Base-by-base conservation (phyloP, 2,888 invertebrate genomes). In the Chrysolina haemoptera region DNA sequence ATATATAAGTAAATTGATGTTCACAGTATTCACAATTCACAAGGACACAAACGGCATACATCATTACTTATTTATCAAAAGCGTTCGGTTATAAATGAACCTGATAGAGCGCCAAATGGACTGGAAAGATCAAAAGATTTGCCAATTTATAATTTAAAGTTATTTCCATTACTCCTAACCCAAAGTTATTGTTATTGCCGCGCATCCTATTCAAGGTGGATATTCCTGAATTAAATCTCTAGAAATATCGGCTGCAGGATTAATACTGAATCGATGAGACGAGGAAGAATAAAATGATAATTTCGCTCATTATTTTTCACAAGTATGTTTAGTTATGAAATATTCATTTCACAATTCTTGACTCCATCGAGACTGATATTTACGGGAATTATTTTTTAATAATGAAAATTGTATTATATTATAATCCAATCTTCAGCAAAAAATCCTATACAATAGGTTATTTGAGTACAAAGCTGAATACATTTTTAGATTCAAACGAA, bases 111-210 rank as follows among this genome's bases (percentile, higher is more conserved):
- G 70, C 73, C 73, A 73, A 65, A 66, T 59, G 62, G 63, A 59
- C 62, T 66, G 70, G 62, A 70, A n/a, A 73, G 69, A 70, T 73
- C 73, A 73, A 73, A 73, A 69, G 70, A 62, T 66, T 73, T 46
- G 62, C 62, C 50, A 63, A 71, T 71, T 67, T 41, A 73, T 70
- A 62, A 70, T 66, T 73, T 18, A 66, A 50, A 62, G 48, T 46
- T 59, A 40, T 41, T 70, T 73, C 62, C 65, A 73, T 63, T 40
- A 53, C 62, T 66, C 62, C 35, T 11, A 50, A 64, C 11, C 18
- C 35, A 59, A 27, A 59, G 35, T 59, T 27, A 59, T 59, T 59
- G 59, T 59, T 59, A 59, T 59, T 59, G 59, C 59, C 22, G n/a
- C 27, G 35, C 59, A 22, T 22, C 2, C 2, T 59, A 9, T 9